Base-by-base conservation (phyloP, 2,113 vertebrate species). In the Ahaetulla prasina region DNA sequence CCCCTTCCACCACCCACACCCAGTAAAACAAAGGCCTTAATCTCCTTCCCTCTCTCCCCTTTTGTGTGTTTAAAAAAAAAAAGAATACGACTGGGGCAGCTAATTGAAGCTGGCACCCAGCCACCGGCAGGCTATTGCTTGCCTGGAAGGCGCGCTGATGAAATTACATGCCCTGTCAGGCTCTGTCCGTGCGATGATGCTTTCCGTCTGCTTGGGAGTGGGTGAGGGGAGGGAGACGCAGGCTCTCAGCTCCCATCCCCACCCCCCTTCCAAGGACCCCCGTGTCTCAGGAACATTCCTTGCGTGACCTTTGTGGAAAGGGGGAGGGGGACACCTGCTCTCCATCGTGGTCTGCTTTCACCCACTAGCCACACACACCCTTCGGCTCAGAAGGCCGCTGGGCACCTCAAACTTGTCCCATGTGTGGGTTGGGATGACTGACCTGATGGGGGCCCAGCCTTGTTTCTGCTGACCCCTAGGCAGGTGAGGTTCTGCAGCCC, bases 91-190 rank as follows among this genome's bases (percentile, higher is more conserved):
- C 49, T 2, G 18, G 90, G 80, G 27, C 45, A 11, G 45, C 43
- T 60, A 63, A 86, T 91, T 45, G 90, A 84, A 60, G 53, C 84
- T 91, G 90, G 90, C 90, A 55, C 53, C 93, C 16, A 63, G 50
- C 87, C 39, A 47, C 52, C 9, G 55, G 54, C 60, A 60, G 94
- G 95, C 93, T 94, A 4, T 93, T 74, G 74, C 88, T 89, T 94
- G 94, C 95, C 95, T 94, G 50, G 3, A 0, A 93, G 94, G 60
- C 14, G 0, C 6, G 94, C 92, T 91, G 91, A 2, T 54, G 92
- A 43, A 94, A 94, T 96, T 39, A 92, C 95, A 93, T 9, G 54
- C 92, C 94, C 95, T 91, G 93, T 92, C 92, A 88, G 90, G 94
- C 96, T 93, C 95, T 2, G 88, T 90, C 93, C 94, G 0, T 30